Base-by-base conservation (phyloP, 1,140 invertebrate genomes). In the Choristoneura fumiferana region DNA sequence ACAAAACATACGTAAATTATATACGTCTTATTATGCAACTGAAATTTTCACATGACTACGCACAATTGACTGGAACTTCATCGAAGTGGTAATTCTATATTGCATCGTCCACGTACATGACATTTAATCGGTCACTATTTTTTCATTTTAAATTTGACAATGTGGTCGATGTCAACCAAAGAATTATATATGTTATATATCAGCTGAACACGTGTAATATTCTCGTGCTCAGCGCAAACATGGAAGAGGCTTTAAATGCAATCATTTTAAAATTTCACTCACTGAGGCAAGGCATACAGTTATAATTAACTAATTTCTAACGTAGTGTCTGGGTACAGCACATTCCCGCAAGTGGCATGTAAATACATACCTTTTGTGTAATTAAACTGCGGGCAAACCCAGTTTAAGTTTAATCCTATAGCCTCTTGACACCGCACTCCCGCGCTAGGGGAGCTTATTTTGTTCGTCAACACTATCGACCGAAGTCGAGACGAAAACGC, bases 341-440 rank as follows among this genome's bases (percentile, higher is more conserved):
- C 77, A 79, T 78, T 85, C 76, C 76, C 76, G 65, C 69, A 81
- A 79, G 75, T 75, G 71, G 68, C 74, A 76, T 71, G 68, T 65
- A 66, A 74, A 73, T 79, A 84, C 71, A 78, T 84, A 87, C 84
- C 82, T 87, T 84, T 86, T 85, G 81, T 87, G 85, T 88, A 88
- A 88, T 86, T 88, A 88, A 87, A 88, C 79, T 83, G 76, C 71
- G 85, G 79, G 82, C 76, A 83, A 86, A 81, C 82, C 82, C 76
- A 84, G 81, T 87, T 85, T 84, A 85, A 88, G 81, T 88, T 87
- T 89, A 87, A 87, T 89, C 85, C 82, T 84, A 81, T 87, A 86
- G 84, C 85, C 84, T 86, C 85, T 89, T 89, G 84, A 89, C 84
- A 87, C 84, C 82, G 76, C 81, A 76, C 78, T 80, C 74, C 76